These are phyloP conservation scores for Neocrepidodera transversa DNA, from an alignment of 2,888 invertebrate species.

Conservation along the genomic window DNA sequence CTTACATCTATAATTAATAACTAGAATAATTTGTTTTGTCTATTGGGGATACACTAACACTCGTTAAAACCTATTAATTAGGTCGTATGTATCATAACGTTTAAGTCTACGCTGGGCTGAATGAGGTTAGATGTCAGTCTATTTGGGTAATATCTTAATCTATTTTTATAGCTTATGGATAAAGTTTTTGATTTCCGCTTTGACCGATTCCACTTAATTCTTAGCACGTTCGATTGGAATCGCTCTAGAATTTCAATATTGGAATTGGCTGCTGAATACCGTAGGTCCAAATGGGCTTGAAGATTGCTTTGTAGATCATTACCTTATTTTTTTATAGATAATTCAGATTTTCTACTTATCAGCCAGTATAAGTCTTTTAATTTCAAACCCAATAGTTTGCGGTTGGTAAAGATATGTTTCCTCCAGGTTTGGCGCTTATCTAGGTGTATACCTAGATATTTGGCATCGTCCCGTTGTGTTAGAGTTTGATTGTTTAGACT, in stretches of 20 bases:
- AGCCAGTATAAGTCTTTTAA: neutral
- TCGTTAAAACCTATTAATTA: too few species aligned
- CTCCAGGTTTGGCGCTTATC: neutral
- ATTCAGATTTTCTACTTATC: neutral
- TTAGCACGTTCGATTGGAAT: neutral
- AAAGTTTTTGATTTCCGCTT: too few species aligned
- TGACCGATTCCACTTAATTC: too few species aligned
- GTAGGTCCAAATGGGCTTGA: neutral
- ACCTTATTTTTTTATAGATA: neutral
- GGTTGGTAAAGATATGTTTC: neutral
- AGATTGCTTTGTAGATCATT: neutral
- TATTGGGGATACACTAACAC: too few species aligned
- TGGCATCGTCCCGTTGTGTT: neutral
- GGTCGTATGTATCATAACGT: too few species aligned
- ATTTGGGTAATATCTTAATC: too few species aligned
- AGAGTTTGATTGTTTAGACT: neutral
- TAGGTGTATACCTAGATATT: neutral
- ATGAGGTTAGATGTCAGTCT: too few species aligned
- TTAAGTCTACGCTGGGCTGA: too few species aligned
- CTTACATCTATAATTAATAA: too few species aligned
- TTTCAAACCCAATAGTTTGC: neutral
- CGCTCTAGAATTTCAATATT: neutral
- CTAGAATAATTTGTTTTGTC: too few species aligned
- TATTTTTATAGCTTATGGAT: too few species aligned
- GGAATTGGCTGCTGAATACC: neutral